These are phyloP conservation scores for Pogonocichla stellata DNA, from an alignment of 2,113 vertebrate genomes.

Conservation along the genomic window DNA sequence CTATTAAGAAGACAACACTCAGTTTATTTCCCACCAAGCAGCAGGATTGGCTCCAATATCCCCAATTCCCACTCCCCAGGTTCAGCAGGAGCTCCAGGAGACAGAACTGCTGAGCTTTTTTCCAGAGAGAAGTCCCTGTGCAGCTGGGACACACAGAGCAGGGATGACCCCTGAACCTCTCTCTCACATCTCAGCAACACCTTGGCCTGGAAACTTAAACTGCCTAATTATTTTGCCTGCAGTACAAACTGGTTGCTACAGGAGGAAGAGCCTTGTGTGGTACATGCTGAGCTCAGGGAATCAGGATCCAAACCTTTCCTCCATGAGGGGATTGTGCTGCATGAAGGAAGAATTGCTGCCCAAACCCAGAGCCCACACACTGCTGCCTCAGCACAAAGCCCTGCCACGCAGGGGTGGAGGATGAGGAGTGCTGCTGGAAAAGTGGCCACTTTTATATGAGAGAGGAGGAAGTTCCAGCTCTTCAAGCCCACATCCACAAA, in stretches of 20 bases:
- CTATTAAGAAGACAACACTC: not conserved
- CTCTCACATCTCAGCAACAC: not conserved
- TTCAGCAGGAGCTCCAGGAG: not conserved
- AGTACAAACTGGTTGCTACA: not conserved
- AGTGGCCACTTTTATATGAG: rapidly evolving
- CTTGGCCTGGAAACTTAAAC: not conserved
- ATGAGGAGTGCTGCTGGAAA: not conserved
- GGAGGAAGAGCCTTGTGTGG: not conserved
- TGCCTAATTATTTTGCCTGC: not conserved
- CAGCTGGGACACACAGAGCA: not conserved
- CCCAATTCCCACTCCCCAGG: not conserved
- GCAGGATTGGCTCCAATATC: not conserved
- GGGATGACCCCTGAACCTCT: not conserved
- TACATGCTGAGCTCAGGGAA: not conserved
- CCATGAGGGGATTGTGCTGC: too few relatives aligned
- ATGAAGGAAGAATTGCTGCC: not conserved
- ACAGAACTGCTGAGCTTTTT: not conserved
- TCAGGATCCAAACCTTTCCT: not conserved
- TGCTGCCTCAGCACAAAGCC: not conserved
- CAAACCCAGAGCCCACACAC: rapidly evolving
- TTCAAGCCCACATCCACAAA: not conserved
- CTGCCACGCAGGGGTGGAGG: rapidly evolving
- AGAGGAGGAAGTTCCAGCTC: not conserved
- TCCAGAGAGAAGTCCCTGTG: not conserved
- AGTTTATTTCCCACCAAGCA: not conserved